Conservation (phyloP, 2,888 invertebrate species). For the Macaria notata region DNA sequence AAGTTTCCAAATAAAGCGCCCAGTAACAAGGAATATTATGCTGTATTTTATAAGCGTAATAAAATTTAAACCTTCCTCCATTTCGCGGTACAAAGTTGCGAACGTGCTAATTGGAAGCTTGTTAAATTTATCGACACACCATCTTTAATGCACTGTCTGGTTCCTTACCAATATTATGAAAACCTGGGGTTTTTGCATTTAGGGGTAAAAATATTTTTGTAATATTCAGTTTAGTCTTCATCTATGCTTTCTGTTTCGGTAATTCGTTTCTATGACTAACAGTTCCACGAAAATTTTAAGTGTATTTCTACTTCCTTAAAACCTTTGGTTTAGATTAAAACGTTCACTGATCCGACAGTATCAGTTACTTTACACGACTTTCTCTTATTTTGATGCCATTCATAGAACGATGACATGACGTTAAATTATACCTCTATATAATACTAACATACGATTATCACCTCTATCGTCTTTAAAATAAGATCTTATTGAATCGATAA, state of each 20-base stretch:
- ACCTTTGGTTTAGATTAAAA: conserved; percentile 4
- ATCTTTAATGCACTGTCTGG: too few relatives aligned
- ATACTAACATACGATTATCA: conserved; percentile 8
- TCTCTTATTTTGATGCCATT: conserved; percentile 19
- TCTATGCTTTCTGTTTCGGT: too few relatives aligned
- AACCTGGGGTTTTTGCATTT: too few relatives aligned
- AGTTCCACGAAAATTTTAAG: too few relatives aligned
- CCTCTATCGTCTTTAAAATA: conserved; percentile 7
- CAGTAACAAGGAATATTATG: conserved; percentile 1
- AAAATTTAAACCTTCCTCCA: conserved; percentile 10
- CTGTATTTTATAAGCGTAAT: conserved; percentile 10
- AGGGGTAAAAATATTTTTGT: too few relatives aligned
- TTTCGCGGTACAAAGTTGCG: conserved; percentile 5
- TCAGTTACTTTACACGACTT: conserved; percentile 16
- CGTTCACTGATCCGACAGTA: conserved; percentile 9
- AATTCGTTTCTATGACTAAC: too few relatives aligned
- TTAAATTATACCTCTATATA: conserved; percentile 13
- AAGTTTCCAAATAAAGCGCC: too few relatives aligned
- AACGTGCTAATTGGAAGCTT: conserved; percentile 14
- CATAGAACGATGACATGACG: conserved; percentile 19
- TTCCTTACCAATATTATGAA: too few relatives aligned
- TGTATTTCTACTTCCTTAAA: conserved; percentile 9
- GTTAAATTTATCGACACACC: conserved; percentile 14
- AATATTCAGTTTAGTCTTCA: too few relatives aligned
- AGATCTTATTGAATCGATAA: conserved; percentile 2